Evolutionary conservation across 2,113 vertebrate genomes (phyloP), one percentile per base, ranked within the genome.

Genomic region (Ellobius talpinus): DNA sequence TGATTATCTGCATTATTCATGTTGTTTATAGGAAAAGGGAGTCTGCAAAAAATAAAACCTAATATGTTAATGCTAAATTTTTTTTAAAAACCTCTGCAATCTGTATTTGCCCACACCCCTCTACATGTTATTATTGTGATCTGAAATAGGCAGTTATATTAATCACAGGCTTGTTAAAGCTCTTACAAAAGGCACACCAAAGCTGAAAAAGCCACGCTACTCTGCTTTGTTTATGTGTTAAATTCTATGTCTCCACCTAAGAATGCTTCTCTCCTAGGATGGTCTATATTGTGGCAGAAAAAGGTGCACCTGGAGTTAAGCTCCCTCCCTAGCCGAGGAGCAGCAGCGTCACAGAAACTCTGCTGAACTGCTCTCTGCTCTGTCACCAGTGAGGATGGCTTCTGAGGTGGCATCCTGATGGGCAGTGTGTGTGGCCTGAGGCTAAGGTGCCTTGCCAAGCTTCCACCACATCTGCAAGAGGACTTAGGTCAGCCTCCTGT

Each of bases 1-100:
- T 58, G 81, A 36, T n/a, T 87, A 17, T 29, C 94, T 93, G 36
- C 45, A 29, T 90, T 89, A 94, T 66, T 96, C 36, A 52, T 86
- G 68, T 63, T 81, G 45, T 76, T 87, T 45, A 78, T 14, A 4
- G 26, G 45, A 66, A 93, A 55, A 42, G 17, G 79, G 24, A 82
- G 7, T n/a, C 33, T 93, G 17, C n/a, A 76, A 90, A 93, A 89
- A 47, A 58, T 19, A 79, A 91, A 81, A 66, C 29, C 85, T 36
- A 81, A 11, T 87, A n/a, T 61, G 85, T 87, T 86, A 68, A 95
- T 87, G 68, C 31, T 42, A 50, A 89, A 13, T 58, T 58, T 58
- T 58, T 58, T 58, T 16, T 88, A 87, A 74, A 72, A 10, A 84
- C 10, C 50, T 65, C 42, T 87, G 45, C 7, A 87, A 76, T 14